Base-by-base conservation (phyloP, 2,113 vertebrate genomes). In the Anguilla japonica region DNA sequence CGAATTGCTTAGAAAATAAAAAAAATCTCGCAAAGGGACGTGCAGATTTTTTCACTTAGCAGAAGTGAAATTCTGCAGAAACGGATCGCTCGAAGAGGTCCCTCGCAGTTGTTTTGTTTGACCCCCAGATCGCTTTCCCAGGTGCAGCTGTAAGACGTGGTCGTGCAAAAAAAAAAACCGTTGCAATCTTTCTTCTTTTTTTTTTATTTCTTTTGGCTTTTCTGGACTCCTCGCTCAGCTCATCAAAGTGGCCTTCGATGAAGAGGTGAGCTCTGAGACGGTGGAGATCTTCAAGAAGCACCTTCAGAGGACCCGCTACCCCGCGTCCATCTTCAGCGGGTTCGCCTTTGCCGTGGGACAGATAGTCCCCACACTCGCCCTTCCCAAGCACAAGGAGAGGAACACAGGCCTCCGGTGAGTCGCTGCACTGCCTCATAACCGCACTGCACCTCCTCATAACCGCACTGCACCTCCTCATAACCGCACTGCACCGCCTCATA, bases 271-370 rank as follows among this genome's bases (percentile, higher is more conserved):
- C 89, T 96, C 97, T 0, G 98, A 99, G 95, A 97, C 96, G 92
- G 98, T 99, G 88, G 98, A 99, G 93, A 96, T 98, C 93, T 99
- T 99, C 94, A 97, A 97, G 93, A 99, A 99, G 41, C 98, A 99
- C 84, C 89, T 99, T 75, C 97, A 95, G 95, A 97, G 98, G 93
- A 96, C 98, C 90, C 98, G 98, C 89, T 99, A 98, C 85, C 98
- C 98, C 83, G 97, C 97, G 9, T 98, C 98, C 89, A 97, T 98
- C 95, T 98, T 98, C 91, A 98, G 94, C 93, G 97, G 95, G 82
- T 99, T 98, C 87, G 98, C 98, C n/a, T 99, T 99, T 88, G 98
- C 97, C 78, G 96, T 97, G 85, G 98, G 98, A 90, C 98, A 99
- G 88, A 96, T 96, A 0, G 93, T 96, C 43, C 97, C 98, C 22